phyloP scores from a whole-genome alignment of 2,113 vertebrate genomes.

The Onychostruthus taczanowskii region DNA sequence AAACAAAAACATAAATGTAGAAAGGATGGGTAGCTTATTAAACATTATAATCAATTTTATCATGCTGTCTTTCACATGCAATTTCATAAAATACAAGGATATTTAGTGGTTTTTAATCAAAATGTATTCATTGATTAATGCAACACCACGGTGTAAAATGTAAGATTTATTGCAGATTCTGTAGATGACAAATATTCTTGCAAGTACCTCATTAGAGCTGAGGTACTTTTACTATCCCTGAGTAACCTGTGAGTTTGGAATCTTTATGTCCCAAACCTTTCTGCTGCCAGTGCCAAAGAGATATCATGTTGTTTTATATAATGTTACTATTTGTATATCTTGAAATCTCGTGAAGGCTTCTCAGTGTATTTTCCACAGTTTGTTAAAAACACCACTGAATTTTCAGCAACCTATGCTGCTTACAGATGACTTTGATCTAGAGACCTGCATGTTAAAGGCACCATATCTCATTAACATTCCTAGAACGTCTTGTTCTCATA shows the following conservation, averaged over 20 bases:
- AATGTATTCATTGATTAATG: background rate
- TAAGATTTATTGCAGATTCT: background rate
- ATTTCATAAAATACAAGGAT: background rate
- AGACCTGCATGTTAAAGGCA: background rate
- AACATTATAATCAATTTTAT: background rate
- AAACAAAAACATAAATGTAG: background rate
- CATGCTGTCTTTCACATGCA: background rate
- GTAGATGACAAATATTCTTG: background rate
- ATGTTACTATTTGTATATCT: background rate
- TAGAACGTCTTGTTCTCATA: constrained; percentile 8
- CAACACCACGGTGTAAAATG: background rate
- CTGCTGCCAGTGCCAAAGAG: background rate
- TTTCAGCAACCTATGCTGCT: background rate
- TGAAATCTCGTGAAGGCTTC: background rate
- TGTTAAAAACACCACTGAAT: background rate
- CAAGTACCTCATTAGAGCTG: too few species aligned
- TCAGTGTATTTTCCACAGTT: background rate
- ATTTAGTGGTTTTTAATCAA: background rate
- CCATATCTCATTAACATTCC: constrained; percentile 20
- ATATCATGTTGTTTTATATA: background rate
- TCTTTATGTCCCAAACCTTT: background rate
- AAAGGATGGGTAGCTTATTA: background rate
- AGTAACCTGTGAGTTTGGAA: background rate
- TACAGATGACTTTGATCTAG: background rate
- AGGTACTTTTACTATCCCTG: background rate